Evolutionary conservation across 1,140 invertebrate genomes (phyloP).

Genomic region (Choristoneura fumiferana): DNA sequence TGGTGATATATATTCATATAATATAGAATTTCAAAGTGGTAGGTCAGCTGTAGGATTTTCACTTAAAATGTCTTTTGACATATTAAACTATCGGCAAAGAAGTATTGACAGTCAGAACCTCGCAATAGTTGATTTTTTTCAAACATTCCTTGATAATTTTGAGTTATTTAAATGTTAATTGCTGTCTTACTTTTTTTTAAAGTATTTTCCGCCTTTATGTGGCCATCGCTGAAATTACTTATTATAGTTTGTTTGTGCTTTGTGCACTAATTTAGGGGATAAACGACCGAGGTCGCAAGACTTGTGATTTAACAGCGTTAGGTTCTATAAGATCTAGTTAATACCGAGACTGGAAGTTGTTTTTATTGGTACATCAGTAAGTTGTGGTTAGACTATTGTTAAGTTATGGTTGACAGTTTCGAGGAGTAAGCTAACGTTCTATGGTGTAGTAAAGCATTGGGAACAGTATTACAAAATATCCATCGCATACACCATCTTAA

Average conservation of each 20-base stretch:
- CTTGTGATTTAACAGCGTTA: slow-evolving; percentile 22
- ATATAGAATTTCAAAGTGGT: background rate
- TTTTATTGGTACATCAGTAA: background rate
- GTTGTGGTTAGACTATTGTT: background rate
- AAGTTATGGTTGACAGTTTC: background rate
- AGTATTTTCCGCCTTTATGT: slow-evolving; percentile 23
- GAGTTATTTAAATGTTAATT: slow-evolving; percentile 1
- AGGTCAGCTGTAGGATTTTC: too few species aligned
- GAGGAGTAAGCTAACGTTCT: slow-evolving; percentile 5
- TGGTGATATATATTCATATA: too few species aligned
- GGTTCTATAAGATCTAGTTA: slow-evolving; percentile 26
- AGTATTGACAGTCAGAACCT: slow-evolving; percentile 18
- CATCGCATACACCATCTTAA: slow-evolving; percentile 52
- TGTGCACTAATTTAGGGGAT: slow-evolving; percentile 1
- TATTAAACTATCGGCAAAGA: background rate
- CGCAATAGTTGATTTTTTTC: slow-evolving; percentile 17
- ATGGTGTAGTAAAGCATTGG: slow-evolving; percentile 21
- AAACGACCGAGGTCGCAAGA: background rate
- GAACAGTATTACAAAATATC: slow-evolving; percentile 19
- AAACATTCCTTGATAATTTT: slow-evolving; percentile 24
- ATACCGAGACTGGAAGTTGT: background rate
- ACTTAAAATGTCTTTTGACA: too few species aligned
- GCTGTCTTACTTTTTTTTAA: background rate
- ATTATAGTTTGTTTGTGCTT: slow-evolving; percentile 22
- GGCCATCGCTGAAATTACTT: slow-evolving; percentile 19